Evolutionary conservation across 1,140 invertebrate genomes (phyloP).

Genomic region (Heliconius himera): DNA sequence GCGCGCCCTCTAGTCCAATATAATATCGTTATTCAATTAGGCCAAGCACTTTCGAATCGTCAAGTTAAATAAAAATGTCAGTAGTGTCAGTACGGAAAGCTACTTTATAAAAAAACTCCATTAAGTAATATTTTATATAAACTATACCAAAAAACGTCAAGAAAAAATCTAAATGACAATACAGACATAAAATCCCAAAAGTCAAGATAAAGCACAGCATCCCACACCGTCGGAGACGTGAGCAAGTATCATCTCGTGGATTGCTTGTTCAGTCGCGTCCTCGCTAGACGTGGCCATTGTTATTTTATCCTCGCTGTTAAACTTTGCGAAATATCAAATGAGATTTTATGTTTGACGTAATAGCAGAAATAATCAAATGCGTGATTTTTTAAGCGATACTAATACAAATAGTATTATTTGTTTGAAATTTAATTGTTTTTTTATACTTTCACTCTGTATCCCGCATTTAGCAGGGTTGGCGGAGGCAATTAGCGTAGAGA

Average conservation of each 20-base stretch:
- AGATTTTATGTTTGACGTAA: background rate
- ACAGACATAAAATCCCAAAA: background rate
- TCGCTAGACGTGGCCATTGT: background rate
- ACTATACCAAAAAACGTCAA: background rate
- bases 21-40: no score
- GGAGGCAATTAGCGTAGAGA: background rate
- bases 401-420: background rate
- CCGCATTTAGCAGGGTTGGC: background rate
- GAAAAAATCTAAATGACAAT: background rate
- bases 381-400: background rate
- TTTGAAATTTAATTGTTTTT: background rate
- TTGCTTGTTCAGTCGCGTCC: background rate
- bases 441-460: background rate
- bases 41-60: no score
- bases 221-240: background rate
- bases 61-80: no score
- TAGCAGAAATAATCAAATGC: background rate
- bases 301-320: background rate
- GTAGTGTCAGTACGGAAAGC: no score
- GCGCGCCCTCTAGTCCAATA: no score
- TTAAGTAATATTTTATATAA: no score
- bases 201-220: slow-evolving; percentile 1
- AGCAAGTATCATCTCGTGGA: background rate
- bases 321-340: background rate
- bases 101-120: no score